phyloP scores from a whole-genome alignment of 1,140 invertebrate genomes.

The Samia ricini region DNA sequence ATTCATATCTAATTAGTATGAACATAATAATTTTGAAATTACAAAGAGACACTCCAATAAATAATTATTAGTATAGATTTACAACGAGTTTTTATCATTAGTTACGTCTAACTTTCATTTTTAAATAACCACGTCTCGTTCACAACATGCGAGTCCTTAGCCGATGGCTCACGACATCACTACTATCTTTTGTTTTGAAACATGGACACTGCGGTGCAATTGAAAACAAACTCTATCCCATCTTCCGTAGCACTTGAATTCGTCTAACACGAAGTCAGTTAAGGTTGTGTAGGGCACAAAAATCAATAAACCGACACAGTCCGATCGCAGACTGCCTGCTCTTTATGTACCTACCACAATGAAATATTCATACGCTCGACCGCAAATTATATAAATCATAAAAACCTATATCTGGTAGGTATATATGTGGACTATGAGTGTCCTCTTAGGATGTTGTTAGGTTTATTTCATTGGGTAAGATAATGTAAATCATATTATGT shows the following conservation, averaged over 20 bases:
- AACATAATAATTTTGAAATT: too few species aligned
- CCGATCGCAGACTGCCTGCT: neutral
- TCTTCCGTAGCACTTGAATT: neutral
- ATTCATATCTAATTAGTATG: too few species aligned
- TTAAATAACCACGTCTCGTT: conserved; percentile 4
- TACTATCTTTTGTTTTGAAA: conserved; percentile 29
- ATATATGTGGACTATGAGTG: neutral
- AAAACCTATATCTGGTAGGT: neutral
- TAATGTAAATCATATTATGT: too few species aligned
- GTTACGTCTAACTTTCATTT: neutral
- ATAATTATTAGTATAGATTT: too few species aligned
- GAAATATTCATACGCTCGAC: neutral
- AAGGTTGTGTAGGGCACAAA: conserved; percentile 28
- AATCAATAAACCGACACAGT: conserved; percentile 30
- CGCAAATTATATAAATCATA: neutral
- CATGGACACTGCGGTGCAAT: neutral
- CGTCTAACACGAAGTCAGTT: neutral
- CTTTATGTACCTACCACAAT: neutral
- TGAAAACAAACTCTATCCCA: neutral
- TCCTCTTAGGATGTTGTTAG: too few species aligned
- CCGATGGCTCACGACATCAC: conserved; percentile 19
- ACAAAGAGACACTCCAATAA: too few species aligned
- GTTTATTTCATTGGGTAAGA: too few species aligned
- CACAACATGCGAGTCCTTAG: conserved; percentile 22
- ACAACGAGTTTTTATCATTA: too few species aligned